A percentile compares a stretch with the other conserved stretches of the same genome.
These are phyloP conservation scores for Hydropotes inermis DNA, from an alignment of 2,113 vertebrate genomes.

Conservation along the genomic window DNA sequence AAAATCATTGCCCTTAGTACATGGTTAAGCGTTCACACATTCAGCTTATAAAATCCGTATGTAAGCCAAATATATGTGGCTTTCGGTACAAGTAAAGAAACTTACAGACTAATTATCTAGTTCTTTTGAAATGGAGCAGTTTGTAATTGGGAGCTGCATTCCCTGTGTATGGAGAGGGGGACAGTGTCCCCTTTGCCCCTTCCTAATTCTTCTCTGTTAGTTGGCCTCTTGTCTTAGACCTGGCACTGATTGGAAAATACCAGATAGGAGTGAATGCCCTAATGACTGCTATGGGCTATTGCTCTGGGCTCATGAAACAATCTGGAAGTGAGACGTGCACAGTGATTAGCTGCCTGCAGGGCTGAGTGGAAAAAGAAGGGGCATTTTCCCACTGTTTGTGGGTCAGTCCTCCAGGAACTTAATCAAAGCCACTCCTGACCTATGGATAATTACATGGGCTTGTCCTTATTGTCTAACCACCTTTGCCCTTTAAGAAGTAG, in stretches of 20 bases:
- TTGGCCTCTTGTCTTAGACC: not conserved
- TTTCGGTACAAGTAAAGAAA: constrained; percentile 19
- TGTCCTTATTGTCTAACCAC: constrained; percentile 60
- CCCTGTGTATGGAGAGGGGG: not conserved
- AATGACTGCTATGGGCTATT: constrained; percentile 39
- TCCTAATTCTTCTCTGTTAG: not conserved
- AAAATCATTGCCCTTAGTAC: not conserved
- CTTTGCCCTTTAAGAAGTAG: constrained; percentile 39
- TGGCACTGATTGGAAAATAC: constrained; percentile 34
- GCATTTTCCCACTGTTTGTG: constrained; percentile 57
- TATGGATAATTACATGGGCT: constrained; percentile 46
- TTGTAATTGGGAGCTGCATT: not conserved
- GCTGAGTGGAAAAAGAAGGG: constrained; percentile 33
- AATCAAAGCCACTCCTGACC: constrained; percentile 52
- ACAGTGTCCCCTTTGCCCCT: not conserved
- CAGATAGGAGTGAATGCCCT: constrained; percentile 29
- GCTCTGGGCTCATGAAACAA: constrained; percentile 35
- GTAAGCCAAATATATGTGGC: not conserved
- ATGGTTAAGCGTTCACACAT: not conserved
- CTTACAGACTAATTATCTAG: not conserved
- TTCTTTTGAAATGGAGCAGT: constrained; percentile 20
- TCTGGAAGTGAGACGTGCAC: constrained; percentile 43
- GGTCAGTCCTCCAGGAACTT: constrained; percentile 17
- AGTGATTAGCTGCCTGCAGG: constrained; percentile 44
- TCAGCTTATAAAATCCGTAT: constrained; percentile 17